Conservation (phyloP, 2,113 vertebrate genomes). For the Gorsachius goisagi region DNA sequence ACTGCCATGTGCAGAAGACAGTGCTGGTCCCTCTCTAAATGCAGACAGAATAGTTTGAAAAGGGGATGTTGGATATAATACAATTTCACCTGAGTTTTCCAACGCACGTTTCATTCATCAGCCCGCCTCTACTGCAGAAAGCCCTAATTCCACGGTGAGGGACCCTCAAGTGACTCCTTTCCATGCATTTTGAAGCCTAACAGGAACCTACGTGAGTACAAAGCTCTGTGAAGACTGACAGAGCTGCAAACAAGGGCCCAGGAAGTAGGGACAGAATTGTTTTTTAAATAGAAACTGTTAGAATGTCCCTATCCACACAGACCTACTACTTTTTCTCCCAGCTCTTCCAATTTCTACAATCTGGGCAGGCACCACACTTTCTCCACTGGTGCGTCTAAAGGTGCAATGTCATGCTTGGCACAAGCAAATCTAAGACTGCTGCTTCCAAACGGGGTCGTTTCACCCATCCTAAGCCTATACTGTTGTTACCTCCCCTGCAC, state of each 20-base stretch:
- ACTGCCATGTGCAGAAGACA: not conserved
- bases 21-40: not conserved
- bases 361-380: not conserved
- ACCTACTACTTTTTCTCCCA: not conserved
- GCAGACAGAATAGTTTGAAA: not conserved
- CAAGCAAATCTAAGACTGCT: not conserved
- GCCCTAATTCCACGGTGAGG: not conserved
- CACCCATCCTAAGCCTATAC: not conserved
- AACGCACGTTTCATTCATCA: not conserved
- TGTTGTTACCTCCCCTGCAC: not conserved
- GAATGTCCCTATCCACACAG: not conserved
- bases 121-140: not conserved
- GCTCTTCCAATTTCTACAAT: not conserved
- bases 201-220: not conserved
- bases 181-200: not conserved
- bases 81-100: not conserved
- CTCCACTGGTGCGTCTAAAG: not conserved
- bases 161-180: not conserved
- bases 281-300: not conserved
- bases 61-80: not conserved
- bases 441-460: not conserved
- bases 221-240: not conserved
- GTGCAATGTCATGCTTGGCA: not conserved
- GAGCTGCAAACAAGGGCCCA: not conserved
- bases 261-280: not conserved